phyloP scores from a whole-genome alignment of 2,113 vertebrate genomes.

The Microcebus lehilahytsara region DNA sequence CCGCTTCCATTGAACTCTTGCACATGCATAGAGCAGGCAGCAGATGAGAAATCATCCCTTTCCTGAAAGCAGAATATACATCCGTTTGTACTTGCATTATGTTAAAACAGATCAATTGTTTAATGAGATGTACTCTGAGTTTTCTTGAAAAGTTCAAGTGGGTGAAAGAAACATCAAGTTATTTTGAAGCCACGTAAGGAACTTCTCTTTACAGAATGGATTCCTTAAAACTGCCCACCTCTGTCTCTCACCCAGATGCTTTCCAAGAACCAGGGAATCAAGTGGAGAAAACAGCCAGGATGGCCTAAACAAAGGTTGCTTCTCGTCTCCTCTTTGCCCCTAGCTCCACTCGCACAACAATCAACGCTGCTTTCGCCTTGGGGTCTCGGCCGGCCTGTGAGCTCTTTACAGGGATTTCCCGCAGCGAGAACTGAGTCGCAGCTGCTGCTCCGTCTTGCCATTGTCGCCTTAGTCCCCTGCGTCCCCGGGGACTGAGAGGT shows the following conservation, averaged over 20 bases:
- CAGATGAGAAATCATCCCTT: background rate
- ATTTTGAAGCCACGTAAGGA: background rate
- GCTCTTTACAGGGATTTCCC: background rate
- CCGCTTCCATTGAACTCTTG: background rate
- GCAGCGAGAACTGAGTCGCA: background rate
- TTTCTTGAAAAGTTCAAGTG: background rate
- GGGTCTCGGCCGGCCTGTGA: rapidly evolving
- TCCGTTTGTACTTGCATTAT: background rate
- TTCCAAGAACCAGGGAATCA: background rate
- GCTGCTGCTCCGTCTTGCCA: background rate
- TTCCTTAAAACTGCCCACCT: background rate
- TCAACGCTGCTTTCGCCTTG: too few relatives aligned
- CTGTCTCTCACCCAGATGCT: background rate
- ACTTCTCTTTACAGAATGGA: background rate
- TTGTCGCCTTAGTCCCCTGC: background rate
- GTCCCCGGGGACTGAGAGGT: background rate
- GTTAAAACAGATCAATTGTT: background rate
- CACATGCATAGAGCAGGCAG: background rate
- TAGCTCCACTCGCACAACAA: background rate
- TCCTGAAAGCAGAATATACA: background rate
- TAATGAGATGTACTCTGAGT: background rate
- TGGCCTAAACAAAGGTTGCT: background rate
- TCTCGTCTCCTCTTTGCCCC: background rate
- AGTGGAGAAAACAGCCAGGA: background rate
- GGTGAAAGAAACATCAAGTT: background rate